phyloP scores from a whole-genome alignment of 2,113 vertebrate species.

The Myiopsitta monachus region DNA sequence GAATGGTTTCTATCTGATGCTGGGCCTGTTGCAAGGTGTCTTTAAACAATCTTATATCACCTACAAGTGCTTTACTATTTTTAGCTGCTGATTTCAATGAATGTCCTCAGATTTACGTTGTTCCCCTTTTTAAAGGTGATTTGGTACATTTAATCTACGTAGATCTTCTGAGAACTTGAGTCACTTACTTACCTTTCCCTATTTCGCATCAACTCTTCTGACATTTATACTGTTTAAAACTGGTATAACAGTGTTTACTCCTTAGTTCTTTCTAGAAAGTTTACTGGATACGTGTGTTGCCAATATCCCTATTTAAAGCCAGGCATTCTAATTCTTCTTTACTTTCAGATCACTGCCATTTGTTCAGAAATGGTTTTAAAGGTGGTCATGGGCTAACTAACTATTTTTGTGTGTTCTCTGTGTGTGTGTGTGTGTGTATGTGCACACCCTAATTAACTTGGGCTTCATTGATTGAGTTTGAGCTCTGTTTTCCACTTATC shows the following conservation, averaged over 20 bases:
- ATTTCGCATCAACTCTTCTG: not conserved
- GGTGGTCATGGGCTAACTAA: not conserved
- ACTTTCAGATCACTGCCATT: not conserved
- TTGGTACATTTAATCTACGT: not conserved
- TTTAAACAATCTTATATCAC: not conserved
- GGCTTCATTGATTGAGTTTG: not conserved
- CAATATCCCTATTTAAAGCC: not conserved
- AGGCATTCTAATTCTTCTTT: not conserved
- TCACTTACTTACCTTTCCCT: not conserved
- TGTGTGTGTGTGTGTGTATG: fast-evolving
- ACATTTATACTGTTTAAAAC: not conserved
- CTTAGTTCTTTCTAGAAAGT: not conserved
- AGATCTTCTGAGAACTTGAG: not conserved
- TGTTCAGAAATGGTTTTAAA: not conserved
- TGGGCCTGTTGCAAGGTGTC: not conserved
- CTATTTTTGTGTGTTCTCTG: not conserved
- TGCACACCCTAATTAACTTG: not conserved
- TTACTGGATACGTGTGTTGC: not conserved
- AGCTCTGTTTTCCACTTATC: not conserved
- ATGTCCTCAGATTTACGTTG: not conserved
- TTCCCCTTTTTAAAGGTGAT: slow-evolving; percentile 6
- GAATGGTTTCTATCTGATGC: not conserved
- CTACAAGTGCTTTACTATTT: not conserved
- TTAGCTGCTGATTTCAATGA: not conserved
- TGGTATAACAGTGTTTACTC: not conserved